These are phyloP conservation scores for Elgonia sp. DNA, from an alignment of 2,888 invertebrate species.

Conservation along the genomic window DNA sequence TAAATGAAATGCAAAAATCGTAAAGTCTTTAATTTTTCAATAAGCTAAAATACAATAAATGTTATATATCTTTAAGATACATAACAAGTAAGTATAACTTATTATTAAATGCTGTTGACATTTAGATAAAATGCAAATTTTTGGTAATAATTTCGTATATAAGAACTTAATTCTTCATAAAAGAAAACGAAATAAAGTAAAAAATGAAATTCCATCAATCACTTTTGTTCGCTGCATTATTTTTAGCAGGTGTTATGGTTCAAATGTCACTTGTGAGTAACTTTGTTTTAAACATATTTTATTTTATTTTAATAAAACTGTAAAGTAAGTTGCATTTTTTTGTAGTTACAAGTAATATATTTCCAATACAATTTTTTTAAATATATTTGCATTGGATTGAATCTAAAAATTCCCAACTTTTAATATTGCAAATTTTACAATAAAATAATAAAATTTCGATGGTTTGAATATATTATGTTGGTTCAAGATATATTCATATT, in stretches of 20 bases:
- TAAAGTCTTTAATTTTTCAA: not conserved
- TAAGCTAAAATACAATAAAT: slow-evolving; percentile 1
- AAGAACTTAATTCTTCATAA: not conserved
- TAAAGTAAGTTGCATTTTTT: no score
- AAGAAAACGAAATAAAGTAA: not conserved
- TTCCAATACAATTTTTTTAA: no score
- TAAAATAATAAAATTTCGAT: no score
- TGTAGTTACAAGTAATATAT: no score
- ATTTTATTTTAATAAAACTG: no score
- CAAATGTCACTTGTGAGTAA: slow-evolving; percentile 22
- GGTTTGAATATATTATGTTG: no score
- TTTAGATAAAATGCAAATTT: slow-evolving; percentile 1
- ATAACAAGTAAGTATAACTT: not conserved
- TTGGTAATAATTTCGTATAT: not conserved
- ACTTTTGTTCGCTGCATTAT: slow-evolving; percentile 10
- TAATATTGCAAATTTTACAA: no score
- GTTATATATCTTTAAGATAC: not conserved
- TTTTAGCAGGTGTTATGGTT: slow-evolving; percentile 25
- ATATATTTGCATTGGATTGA: no score
- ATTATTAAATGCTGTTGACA: slow-evolving; percentile 2
- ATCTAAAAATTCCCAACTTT: no score
- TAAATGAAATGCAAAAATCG: not conserved
- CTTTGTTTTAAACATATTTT: slow-evolving; percentile 10
- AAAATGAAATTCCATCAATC: slow-evolving; percentile 18
- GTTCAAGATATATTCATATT: no score